These are phyloP conservation scores for Chaetodon trifasciatus DNA, from an alignment of 2,797 vertebrate species.

Conservation along the genomic window DNA sequence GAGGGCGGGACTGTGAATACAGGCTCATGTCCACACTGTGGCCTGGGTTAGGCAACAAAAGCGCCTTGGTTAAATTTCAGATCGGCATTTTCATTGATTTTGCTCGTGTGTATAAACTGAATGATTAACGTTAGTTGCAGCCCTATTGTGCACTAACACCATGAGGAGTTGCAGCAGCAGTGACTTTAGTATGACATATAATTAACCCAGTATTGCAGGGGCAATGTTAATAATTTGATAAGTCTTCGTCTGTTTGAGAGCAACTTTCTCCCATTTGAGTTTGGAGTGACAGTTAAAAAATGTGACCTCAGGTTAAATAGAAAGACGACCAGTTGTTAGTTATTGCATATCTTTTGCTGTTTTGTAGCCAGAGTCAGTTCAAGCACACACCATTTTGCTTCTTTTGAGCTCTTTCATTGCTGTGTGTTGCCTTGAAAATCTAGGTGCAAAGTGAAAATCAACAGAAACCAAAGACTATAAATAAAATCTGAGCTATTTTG, in stretches of 20 bases:
- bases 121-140: no score
- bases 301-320: no score
- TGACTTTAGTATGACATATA: background rate
- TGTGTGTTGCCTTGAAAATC: constrained; percentile 14
- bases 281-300: background rate
- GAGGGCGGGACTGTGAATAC: no score
- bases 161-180: background rate
- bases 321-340: no score
- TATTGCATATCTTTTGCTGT: no score
- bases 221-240: background rate
- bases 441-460: constrained; percentile 10
- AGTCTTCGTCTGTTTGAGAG: no score
- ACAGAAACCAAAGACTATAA: constrained; percentile 43
- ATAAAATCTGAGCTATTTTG: constrained; percentile 29
- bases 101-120: no score
- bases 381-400: background rate
- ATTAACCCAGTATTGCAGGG: background rate
- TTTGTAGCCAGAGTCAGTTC: no score
- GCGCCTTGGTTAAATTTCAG: no score
- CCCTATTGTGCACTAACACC: no score
- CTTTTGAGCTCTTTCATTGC: background rate
- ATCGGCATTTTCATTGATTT: background rate
- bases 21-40: no score
- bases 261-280: background rate
- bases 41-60: no score